Base-by-base conservation (phyloP, 2,888 invertebrate genomes). In the Gortyna flavago region DNA sequence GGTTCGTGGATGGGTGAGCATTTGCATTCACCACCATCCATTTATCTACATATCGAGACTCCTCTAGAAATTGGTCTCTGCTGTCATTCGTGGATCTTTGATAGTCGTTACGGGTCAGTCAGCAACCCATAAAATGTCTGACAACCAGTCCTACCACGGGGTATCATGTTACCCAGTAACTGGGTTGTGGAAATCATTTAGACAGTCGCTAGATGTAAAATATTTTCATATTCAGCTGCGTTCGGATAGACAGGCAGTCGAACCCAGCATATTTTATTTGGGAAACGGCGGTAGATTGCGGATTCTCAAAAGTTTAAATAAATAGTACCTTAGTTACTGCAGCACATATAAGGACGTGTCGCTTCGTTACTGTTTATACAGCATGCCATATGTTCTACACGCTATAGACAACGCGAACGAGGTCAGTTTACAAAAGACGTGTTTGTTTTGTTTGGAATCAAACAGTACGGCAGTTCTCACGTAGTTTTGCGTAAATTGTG, bases 361-460 rank as follows among this genome's bases (percentile, higher is more conserved):
- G 54, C 71, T 65, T 59, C 69, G 61, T 83, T 76, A 67, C 74
- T 71, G 77, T 75, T 70, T 62, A 66, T 75, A 81, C 65, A 80
- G 54, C 72, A 72, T 59, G 79, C 87, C 90, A 90, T 89, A 87
- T 91, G 89, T 87, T 90, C 85, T 75, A 81, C 85, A 86, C 84
- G 80, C 82, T 85, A 82, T 83, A 87, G 84, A 90, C 83, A 76
- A 84, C 77, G 74, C 64, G 76, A 90, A 91, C 90, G 89, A 92
- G 93, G 93, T 91, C 91, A 91, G 90, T 89, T 89, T 91, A 92
- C 89, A 90, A 89, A 86, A 89, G 79, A 85, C 76, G 83, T 89
- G 90, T 90, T 91, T 91, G 89, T 92, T 92, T 89, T 90, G 87
- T 81, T 91, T 87, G 29, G 71, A 86, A 81, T 82, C 87, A 57